Percentiles rank a stretch among this genome's conserved stretches.
Evolutionary conservation across 1,140 invertebrate genomes (phyloP).

Genomic region (Camponotus pennsylvanicus): DNA sequence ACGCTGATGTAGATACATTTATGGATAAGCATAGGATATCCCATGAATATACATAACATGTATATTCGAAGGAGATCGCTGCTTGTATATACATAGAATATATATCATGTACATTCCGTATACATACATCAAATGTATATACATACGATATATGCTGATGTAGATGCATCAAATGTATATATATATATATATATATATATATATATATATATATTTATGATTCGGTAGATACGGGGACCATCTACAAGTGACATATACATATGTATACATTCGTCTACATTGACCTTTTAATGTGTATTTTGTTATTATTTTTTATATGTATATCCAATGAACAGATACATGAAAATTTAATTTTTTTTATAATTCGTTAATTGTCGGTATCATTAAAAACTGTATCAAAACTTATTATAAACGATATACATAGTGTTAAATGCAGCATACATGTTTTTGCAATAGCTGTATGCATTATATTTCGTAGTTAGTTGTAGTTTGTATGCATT

Average conservation of each 20-base stretch:
- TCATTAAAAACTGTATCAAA: not conserved
- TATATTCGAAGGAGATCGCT: no score
- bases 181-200: no score
- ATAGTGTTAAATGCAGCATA: not conserved
- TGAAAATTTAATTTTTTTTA: not conserved
- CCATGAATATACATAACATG: no score
- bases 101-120: no score
- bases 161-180: no score
- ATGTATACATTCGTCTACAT: not conserved
- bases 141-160: no score
- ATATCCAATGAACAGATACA: not conserved
- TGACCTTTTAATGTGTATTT: not conserved
- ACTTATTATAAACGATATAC: constrained; percentile 3
- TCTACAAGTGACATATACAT: not conserved
- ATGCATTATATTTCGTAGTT: not conserved
- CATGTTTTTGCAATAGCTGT: not conserved
- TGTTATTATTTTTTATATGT: not conserved
- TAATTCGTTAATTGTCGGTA: not conserved
- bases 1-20: no score
- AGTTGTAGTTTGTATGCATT: not conserved
- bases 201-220: no score
- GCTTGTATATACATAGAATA: no score
- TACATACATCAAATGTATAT: no score
- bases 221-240: no score
- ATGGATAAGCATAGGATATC: no score